Conservation (phyloP, 2,797 vertebrate species). For the Sebastes hopkinsi region DNA sequence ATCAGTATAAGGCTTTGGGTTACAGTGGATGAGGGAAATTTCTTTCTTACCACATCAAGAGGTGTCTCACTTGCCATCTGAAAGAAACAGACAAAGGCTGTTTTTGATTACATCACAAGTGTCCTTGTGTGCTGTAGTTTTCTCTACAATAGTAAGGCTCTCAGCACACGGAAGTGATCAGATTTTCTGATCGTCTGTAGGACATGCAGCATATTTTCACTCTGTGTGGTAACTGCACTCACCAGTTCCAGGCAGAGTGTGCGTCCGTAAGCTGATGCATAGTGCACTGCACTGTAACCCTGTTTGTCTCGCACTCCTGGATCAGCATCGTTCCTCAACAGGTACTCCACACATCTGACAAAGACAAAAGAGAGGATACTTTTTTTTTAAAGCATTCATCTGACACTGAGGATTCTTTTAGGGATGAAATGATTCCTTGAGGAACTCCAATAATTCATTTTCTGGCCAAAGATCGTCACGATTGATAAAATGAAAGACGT, state of each 20-base stretch:
- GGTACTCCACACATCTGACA: slow-evolving; percentile 94
- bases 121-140: not conserved
- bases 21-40: not conserved
- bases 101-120: not conserved
- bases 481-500: no score
- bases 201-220: not conserved
- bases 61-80: slow-evolving; percentile 97
- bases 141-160: not conserved
- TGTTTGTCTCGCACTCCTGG: slow-evolving; percentile 92
- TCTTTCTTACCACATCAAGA: slow-evolving; percentile 94
- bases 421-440: no score
- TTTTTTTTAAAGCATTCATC: not conserved
- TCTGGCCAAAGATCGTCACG: no score
- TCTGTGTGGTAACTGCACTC: slow-evolving; percentile 10
- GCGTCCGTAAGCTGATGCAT: slow-evolving; percentile 94
- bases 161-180: not conserved
- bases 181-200: not conserved
- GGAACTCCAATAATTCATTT: no score
- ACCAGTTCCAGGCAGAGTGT: slow-evolving; percentile 96
- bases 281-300: slow-evolving; percentile 96
- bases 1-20: not conserved
- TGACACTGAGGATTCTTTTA: not conserved
- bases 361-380: not conserved
- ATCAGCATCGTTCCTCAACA: slow-evolving; percentile 95
- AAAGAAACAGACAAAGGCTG: slow-evolving; percentile 60